These are phyloP conservation scores for Alces alces DNA, from an alignment of 2,113 vertebrate genomes.

Conservation along the genomic window DNA sequence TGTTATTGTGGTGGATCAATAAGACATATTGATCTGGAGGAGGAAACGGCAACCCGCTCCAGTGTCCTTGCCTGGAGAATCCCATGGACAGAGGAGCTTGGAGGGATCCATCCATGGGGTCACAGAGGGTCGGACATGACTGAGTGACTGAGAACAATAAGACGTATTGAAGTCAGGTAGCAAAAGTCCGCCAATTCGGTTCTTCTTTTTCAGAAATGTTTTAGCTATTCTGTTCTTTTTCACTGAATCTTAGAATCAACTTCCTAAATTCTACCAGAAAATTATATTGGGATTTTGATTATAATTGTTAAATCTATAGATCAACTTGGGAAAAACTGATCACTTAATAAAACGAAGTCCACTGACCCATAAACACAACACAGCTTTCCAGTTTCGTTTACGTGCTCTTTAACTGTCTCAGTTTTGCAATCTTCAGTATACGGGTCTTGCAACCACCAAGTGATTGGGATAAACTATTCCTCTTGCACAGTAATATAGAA, in stretches of 20 bases:
- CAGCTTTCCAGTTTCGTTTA: neutral
- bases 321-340: neutral
- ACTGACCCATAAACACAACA: neutral
- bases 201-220: neutral
- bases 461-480: neutral
- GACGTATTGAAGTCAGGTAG: neutral
- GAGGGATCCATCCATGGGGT: fast-evolving
- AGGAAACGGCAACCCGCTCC: neutral
- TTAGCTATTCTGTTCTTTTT: neutral
- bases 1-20: neutral
- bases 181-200: neutral
- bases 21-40: neutral
- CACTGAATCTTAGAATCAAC: neutral
- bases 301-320: neutral
- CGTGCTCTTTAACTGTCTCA: neutral
- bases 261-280: neutral
- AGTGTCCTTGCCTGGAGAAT: neutral
- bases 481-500: neutral
- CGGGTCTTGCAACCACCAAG: neutral
- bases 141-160: neutral
- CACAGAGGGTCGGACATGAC: neutral
- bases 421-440: neutral
- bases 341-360: neutral
- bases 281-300: neutral
- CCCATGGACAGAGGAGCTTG: neutral